phyloP scores from a whole-genome alignment of 2,888 invertebrate species.

The Limnephilus rhombicus region DNA sequence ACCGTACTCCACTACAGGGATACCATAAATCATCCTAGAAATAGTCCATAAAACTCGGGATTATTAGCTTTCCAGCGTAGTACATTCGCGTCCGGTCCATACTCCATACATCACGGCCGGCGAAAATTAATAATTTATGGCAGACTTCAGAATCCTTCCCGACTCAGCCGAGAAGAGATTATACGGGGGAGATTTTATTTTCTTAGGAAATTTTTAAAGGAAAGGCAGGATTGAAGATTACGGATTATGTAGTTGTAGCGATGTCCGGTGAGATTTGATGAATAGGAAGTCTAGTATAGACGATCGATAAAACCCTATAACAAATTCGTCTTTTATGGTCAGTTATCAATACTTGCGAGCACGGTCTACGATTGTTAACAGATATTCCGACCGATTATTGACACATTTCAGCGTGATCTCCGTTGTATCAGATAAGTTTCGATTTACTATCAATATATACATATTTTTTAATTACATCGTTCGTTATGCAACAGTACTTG shows the following conservation, averaged over 20 bases:
- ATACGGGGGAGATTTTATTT: neutral
- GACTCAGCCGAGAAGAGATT: neutral
- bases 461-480: too few species aligned
- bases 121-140: conserved; percentile 41
- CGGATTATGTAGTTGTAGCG: neutral
- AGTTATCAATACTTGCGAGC: too few species aligned
- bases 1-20: neutral
- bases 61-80: conserved; percentile 29
- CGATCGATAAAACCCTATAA: too few species aligned
- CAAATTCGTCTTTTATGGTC: too few species aligned
- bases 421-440: too few species aligned
- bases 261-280: neutral
- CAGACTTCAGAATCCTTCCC: conserved; percentile 9
- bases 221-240: neutral
- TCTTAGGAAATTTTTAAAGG: neutral
- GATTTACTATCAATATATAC: too few species aligned
- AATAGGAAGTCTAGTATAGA: neutral
- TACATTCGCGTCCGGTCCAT: conserved; percentile 6
- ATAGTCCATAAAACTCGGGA: conserved; percentile 43
- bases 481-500: too few species aligned
- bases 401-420: too few species aligned
- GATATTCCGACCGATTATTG: too few species aligned
- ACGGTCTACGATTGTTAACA: too few species aligned
- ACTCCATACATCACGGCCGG: conserved; percentile 30
- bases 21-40: conserved; percentile 42